A percentile compares a stretch with the other conserved stretches of the same genome.
phyloP scores from a whole-genome alignment of 2,797 vertebrate species.

The Enteromius viviparus region DNA sequence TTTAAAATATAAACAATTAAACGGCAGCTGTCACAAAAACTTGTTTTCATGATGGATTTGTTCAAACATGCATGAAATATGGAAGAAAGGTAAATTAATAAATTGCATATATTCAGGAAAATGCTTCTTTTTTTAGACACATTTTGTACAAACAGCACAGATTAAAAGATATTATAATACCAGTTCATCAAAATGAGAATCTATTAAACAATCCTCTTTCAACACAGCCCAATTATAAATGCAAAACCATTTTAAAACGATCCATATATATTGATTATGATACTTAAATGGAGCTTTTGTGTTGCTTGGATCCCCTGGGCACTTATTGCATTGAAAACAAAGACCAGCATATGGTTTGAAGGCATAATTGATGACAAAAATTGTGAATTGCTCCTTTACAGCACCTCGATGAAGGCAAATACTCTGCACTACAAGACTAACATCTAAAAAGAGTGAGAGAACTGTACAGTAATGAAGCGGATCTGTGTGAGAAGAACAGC shows the following conservation, averaged over 20 bases:
- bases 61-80: background rate
- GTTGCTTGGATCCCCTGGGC: background rate
- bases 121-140: background rate
- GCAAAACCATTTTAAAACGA: slow-evolving; percentile 25
- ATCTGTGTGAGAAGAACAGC: slow-evolving; percentile 23
- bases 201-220: background rate
- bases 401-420: background rate
- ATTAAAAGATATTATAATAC: background rate
- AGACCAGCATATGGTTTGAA: background rate
- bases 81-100: too few relatives aligned
- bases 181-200: background rate
- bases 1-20: background rate
- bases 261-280: slow-evolving; percentile 1
- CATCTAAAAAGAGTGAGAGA: slow-evolving; percentile 10
- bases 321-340: background rate
- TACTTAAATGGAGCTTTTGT: background rate
- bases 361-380: background rate
- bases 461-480: background rate
- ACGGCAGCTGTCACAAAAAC: background rate
- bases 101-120: background rate
- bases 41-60: background rate
- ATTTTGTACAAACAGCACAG: background rate
- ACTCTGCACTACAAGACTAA: background rate
- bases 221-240: background rate
- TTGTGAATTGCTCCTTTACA: background rate